Conservation (phyloP, 2,888 invertebrate species). For the Metalampra italica region DNA sequence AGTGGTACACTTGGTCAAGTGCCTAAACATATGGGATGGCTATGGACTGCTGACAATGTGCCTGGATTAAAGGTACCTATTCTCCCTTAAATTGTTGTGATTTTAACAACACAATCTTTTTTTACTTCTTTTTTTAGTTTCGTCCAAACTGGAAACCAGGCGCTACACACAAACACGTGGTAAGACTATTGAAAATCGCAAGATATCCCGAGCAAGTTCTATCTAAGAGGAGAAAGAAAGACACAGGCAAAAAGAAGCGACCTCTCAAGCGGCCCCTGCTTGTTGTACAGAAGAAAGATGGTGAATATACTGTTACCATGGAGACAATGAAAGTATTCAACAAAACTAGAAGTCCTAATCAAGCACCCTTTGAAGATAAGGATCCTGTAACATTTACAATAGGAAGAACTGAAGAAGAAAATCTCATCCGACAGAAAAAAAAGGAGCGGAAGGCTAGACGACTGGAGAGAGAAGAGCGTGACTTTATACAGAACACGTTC, state of each 20-base stretch:
- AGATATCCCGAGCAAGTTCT: constrained; percentile 50
- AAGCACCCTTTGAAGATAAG: constrained; percentile 67
- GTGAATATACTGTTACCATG: constrained; percentile 65
- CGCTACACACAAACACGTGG: constrained; percentile 60
- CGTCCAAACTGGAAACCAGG: constrained; percentile 69
- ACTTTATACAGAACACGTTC: constrained; percentile 63
- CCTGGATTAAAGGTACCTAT: constrained; percentile 67
- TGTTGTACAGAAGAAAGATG: constrained; percentile 59
- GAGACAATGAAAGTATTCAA: constrained; percentile 62
- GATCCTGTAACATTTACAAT: constrained; percentile 55
- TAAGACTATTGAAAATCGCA: constrained; percentile 55
- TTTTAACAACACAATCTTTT: constrained; percentile 10
- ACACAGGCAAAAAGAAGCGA: constrained; percentile 37
- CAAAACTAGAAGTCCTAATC: constrained; percentile 52
- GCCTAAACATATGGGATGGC: constrained; percentile 72
- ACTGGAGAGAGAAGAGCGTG: constrained; percentile 57
- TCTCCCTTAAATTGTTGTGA: neutral
- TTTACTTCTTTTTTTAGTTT: constrained; percentile 47
- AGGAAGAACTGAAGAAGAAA: constrained; percentile 68
- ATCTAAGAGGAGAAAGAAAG: constrained; percentile 55
- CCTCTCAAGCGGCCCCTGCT: constrained; percentile 59
- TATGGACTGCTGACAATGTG: constrained; percentile 63
- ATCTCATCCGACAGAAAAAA: constrained; percentile 49
- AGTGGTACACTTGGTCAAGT: constrained; percentile 47
- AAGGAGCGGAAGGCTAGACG: constrained; percentile 56